A percentile compares a stretch with the other conserved stretches of the same genome.
Evolutionary conservation across 1,140 invertebrate species (phyloP).

Genomic region (Pseudomyrmex flavicornis): DNA sequence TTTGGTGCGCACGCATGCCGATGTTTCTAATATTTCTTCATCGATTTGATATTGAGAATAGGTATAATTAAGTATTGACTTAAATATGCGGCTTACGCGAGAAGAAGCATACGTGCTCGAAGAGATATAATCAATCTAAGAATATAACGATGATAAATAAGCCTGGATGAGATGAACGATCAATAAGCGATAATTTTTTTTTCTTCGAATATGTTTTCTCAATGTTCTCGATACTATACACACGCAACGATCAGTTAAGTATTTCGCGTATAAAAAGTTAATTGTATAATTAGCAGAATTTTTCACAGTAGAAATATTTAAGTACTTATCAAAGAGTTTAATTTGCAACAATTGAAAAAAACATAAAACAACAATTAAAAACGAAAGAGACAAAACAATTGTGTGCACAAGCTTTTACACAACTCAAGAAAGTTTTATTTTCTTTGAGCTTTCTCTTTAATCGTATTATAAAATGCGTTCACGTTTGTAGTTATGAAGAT

Average conservation of each 20-base stretch:
- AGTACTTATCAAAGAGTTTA: background rate
- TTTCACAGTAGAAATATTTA: no score
- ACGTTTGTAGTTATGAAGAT: background rate
- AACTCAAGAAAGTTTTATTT: background rate
- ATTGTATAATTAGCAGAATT: no score
- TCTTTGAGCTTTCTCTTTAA: background rate
- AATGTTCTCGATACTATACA: no score
- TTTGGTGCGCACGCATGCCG: background rate
- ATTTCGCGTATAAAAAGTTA: no score
- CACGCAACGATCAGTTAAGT: no score
- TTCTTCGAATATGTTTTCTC: no score
- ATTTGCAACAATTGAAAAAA: background rate
- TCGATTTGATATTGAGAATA: slow-evolving; percentile 40
- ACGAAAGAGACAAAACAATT: background rate
- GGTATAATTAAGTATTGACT: slow-evolving; percentile 6
- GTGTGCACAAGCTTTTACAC: background rate
- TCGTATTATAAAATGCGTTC: slow-evolving; percentile 2
- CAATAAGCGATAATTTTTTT: no score
- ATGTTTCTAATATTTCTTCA: background rate
- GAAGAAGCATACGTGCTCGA: background rate
- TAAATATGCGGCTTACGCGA: background rate
- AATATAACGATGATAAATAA: background rate
- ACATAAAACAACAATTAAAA: background rate
- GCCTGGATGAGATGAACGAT: background rate
- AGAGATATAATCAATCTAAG: slow-evolving; percentile 39